Evolutionary conservation across 2,113 vertebrate genomes (phyloP), one percentile per base, ranked within the genome.

Genomic region (Micronycteris hirsuta): DNA sequence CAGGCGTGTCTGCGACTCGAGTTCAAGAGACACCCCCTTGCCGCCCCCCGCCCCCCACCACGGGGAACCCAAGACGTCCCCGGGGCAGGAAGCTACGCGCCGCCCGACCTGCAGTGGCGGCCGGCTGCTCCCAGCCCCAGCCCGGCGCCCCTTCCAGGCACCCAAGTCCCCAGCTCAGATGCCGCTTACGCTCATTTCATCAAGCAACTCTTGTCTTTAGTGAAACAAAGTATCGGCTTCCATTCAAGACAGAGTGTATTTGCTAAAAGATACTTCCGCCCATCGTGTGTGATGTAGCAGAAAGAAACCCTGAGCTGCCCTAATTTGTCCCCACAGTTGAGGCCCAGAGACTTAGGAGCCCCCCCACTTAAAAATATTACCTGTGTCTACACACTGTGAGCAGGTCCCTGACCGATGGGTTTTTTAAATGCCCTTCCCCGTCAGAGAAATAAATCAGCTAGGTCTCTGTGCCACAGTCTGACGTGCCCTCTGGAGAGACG

Each of bases 11-110:
- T 26, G 56, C 56, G 3, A 11, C 56, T 15, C 47, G 45, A 2
- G 14, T 14, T 14, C 47, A 14, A 52, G 17, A 52, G 52, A 54
- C 71, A 10, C n/a, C n/a, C n/a, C 63, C 47, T 14, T 13, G 49
- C 65, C 9, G n/a, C 65, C 31, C n/a, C 2, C 8, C 14, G 1
- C 31, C 41, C 2, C 6, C 2, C 0, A 12, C 82, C 9, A 20
- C 12, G 24, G 22, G 43, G 68, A 52, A 22, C 11, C n/a, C n/a
- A n/a, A n/a, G n/a, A n/a, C n/a, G n/a, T n/a, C n/a, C n/a, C n/a
- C 45, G 9, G 14, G 33, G 36, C 9, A 17, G 17, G 45, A 17
- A 41, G 43, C 14, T 38, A 28, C 61, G n/a, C 7, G 31, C 10
- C 6, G 10, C 26, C 26, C 22, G 36, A 20, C 68, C 68, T 11